Base-by-base conservation (phyloP, 2,888 invertebrate species). In the Hyposoter dolosus region DNA sequence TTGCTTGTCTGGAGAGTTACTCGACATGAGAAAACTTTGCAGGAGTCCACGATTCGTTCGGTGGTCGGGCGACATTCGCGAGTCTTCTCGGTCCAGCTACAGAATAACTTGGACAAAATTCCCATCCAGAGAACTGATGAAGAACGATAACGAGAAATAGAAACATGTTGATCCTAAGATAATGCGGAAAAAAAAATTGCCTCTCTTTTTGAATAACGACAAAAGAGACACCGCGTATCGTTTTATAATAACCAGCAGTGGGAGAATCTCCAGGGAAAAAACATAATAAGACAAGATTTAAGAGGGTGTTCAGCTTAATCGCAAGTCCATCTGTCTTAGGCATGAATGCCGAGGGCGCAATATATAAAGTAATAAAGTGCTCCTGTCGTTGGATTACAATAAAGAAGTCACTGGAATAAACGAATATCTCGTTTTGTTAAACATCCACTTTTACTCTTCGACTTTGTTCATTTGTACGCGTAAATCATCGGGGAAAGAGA, bases 311-410 rank as follows among this genome's bases (percentile, higher is more conserved):
- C 75, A n/a, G 45, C 60, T 40, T 60, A 40, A 65, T 60, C 78
- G 79, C 76, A 74, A 60, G 79, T 82, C 83, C 83, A 83, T 85
- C 69, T 71, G 81, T 85, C 78, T 87, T 81, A 63, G 71, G 76
- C 60, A 65, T 86, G 87, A 84, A 87, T 84, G 86, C 80, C 50
- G 45, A 47, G 77, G 60, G 82, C 84, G 82, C 47, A 63, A 50
- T 63, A 50, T 72, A 71, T 72, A 53, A 86, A 77, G 79, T 81
- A 81, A 88, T 84, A 86, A 88, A 86, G 75, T 86, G 69, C 65
- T 72, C 53, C 74, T 53, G 83, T 75, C 72, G 50, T 75, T 72
- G 82, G n/a, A 71, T 68, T 69, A 85, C 81, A 84, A 84, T 82
- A 82, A 84, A 84, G 68, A 84, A 86, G 72, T 84, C 76, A 50